These are phyloP conservation scores for Phyllotis vaccarum DNA, from an alignment of 2,797 vertebrate genomes.

Conservation along the genomic window DNA sequence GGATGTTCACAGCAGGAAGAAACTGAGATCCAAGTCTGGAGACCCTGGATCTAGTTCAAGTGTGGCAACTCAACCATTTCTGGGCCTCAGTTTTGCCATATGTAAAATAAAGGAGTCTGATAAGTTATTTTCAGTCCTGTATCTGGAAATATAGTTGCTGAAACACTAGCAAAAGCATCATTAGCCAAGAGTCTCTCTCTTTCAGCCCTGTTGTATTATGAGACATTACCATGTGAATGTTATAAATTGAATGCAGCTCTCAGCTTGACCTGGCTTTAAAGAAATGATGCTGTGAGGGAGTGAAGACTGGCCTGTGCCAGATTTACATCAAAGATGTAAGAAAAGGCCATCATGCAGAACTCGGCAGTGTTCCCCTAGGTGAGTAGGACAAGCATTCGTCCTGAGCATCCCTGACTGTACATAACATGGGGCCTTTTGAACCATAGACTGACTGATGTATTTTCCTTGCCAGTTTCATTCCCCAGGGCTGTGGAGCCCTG, in stretches of 20 bases:
- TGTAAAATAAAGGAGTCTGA: not conserved
- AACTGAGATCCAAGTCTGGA: not conserved
- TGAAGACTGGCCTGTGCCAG: not conserved
- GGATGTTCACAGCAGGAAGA: not conserved
- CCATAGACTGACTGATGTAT: not conserved
- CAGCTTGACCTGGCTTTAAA: not conserved
- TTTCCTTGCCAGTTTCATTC: constrained; percentile 56
- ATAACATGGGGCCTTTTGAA: constrained; percentile 9
- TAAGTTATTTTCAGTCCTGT: not conserved
- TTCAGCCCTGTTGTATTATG: not conserved
- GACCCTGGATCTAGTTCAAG: not conserved
- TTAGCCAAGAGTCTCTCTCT: not conserved
- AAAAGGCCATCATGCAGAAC: not conserved
- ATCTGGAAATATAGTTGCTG: not conserved
- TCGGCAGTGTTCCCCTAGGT: not conserved
- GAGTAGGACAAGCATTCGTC: not conserved
- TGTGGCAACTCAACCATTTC: not conserved
- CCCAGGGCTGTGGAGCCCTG: not conserved
- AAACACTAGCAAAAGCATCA: not conserved
- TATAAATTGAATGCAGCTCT: not conserved
- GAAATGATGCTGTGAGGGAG: not conserved
- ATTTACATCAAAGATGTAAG: not conserved
- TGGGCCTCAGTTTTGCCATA: not conserved
- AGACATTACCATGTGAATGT: not conserved
- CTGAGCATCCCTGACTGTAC: not conserved